These are phyloP conservation scores for Philonicus albiceps DNA, from an alignment of 2,888 invertebrate genomes.

Conservation along the genomic window DNA sequence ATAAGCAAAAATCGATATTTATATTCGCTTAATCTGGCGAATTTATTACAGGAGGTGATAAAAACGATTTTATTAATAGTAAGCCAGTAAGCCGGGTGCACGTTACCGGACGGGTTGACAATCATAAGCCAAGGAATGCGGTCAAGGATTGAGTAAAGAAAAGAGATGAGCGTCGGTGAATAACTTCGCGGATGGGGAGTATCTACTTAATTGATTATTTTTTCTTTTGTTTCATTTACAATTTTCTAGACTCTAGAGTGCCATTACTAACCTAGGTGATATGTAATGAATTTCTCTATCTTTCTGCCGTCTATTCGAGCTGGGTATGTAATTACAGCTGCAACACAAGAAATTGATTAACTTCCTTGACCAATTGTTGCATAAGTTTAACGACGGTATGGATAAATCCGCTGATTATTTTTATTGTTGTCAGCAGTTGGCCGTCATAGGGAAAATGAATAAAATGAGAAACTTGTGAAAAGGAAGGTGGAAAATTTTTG, in stretches of 20 bases:
- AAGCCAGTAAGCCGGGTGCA: neutral
- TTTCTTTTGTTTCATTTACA: neutral
- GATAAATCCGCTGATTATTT: neutral
- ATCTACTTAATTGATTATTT: neutral
- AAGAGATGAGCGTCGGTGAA: constrained; percentile 1
- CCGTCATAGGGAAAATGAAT: neutral
- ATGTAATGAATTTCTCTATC: neutral
- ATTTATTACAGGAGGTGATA: constrained; percentile 6
- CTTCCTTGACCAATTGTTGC: neutral
- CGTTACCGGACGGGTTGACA: neutral
- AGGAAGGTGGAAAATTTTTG: neutral
- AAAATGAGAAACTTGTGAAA: neutral
- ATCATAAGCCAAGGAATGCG: constrained; percentile 23
- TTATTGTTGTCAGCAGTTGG: neutral
- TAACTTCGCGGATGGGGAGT: neutral
- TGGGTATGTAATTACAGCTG: neutral
- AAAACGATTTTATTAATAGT: constrained; percentile 21
- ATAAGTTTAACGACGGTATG: neutral
- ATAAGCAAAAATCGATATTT: constrained; percentile 16
- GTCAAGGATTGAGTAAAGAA: constrained; percentile 15
- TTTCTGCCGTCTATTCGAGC: neutral
- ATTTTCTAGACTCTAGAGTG: neutral
- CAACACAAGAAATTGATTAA: neutral
- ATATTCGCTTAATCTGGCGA: neutral
- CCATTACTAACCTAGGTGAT: neutral